phyloP scores from a whole-genome alignment of 37 sponge, comb jelly and placozoan genomes.

The Halisarca cf. caerulea region DNA sequence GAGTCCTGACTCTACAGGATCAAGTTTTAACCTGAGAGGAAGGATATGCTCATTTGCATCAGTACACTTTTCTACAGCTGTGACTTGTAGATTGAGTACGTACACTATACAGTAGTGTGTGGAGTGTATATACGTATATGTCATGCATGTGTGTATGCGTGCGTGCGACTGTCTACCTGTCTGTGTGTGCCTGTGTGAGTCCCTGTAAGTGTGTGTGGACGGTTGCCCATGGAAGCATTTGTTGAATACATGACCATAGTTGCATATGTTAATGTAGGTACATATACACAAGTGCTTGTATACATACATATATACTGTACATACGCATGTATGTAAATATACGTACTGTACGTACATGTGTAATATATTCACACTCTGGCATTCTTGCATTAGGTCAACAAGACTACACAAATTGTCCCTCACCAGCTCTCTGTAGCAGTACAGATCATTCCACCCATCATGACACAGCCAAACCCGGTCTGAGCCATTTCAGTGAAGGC shows the following conservation, averaged over 20 bases:
- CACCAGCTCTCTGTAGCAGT: slow-evolving; percentile 73
- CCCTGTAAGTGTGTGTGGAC: too few species aligned
- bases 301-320: not conserved
- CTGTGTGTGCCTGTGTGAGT: too few species aligned
- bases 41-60: not conserved
- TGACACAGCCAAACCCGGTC: slow-evolving; percentile 65
- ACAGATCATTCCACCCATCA: slow-evolving; percentile 19
- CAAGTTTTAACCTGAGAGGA: slow-evolving; percentile 55
- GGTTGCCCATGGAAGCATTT: not conserved
- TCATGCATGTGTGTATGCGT: not conserved
- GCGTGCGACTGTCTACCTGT: too few species aligned
- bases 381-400: too few species aligned
- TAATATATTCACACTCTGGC: too few species aligned
- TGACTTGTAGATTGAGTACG: too few species aligned
- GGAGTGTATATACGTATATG: not conserved
- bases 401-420: not conserved
- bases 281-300: not conserved
- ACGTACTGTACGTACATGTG: not conserved
- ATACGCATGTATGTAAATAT: not conserved
- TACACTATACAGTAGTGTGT: too few species aligned
- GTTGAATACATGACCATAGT: not conserved
- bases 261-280: not conserved
- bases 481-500: slow-evolving; percentile 26
- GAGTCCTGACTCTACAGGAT: slow-evolving; percentile 49
- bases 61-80: too few species aligned